These are phyloP conservation scores for Oriolus oriolus DNA, from an alignment of 2,113 vertebrate species.

Conservation along the genomic window DNA sequence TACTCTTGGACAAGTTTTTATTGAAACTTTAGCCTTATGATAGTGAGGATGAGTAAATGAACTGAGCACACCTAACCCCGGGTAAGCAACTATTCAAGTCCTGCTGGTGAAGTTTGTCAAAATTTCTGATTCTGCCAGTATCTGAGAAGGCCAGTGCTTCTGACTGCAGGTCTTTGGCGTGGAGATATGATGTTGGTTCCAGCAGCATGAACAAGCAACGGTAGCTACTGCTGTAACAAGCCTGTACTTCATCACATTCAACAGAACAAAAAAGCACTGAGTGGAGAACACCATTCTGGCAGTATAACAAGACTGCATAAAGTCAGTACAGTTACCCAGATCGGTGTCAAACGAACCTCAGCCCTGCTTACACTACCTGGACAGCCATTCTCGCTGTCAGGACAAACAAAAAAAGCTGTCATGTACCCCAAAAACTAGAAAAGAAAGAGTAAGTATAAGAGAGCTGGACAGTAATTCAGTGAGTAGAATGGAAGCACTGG, in stretches of 20 bases:
- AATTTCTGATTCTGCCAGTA: not conserved
- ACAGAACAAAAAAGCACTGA: not conserved
- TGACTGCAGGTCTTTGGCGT: not conserved
- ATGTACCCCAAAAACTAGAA: not conserved
- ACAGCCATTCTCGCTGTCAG: not conserved
- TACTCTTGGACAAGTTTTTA: not conserved
- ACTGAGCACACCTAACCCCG: fast-evolving
- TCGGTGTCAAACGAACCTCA: not conserved
- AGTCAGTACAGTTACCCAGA: not conserved
- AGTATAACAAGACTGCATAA: not conserved
- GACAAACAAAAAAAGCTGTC: not conserved
- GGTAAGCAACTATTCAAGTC: not conserved
- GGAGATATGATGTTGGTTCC: not conserved
- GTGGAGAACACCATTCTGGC: not conserved
- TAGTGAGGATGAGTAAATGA: not conserved
- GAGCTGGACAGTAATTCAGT: not conserved
- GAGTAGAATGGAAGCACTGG: not conserved
- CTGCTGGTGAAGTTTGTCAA: not conserved
- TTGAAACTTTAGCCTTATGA: not conserved
- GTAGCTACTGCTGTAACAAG: not conserved
- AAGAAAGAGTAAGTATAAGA: not conserved
- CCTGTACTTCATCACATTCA: not conserved
- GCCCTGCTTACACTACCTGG: not conserved
- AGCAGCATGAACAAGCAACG: not conserved
- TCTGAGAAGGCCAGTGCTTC: not conserved